Base-by-base conservation (phyloP, 2,113 vertebrate genomes). In the Crocuta crocuta region DNA sequence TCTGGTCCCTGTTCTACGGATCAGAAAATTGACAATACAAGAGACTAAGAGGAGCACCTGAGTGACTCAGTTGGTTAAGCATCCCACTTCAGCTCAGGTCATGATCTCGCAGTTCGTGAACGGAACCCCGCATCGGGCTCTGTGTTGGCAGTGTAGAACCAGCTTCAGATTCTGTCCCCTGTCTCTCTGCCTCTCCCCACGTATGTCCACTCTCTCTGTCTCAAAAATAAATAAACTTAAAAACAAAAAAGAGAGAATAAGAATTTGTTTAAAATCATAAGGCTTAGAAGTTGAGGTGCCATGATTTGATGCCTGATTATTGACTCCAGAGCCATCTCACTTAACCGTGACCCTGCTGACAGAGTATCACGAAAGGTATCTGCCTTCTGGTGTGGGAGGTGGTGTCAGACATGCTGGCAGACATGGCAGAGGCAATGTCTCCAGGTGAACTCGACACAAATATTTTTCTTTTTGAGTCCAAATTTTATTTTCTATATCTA, bases 241-340 rank as follows among this genome's bases (percentile, higher is more conserved):
- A 61, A 61, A 39, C 39, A 39, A 39, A 55, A 61, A 24, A 61
- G 21, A 24, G 58, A 86, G 76, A 81, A 70, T 48, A 85, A 33
- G 86, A 91, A 85, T 50, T 50, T 71, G 45, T 89, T 95, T 43
- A 74, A 86, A 93, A 94, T 68, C 73, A 26, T 55, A 65, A 93
- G 50, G 35, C 35, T 84, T 81, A 11, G 21, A 91, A 84, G 79
- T 70, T 74, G 70, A 79, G 15, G 28, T 85, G 35, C 76, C 17
- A 5, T 31, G n/a, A 88, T 74, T 26, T 70, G 70, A 86, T 45
- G 28, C 68, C 58, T 81, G 33, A 61, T 71, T 55, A 79, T n/a
- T 73, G 73, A 91, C 19, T 92, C 21, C 39, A 84, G 58, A 35
- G 35, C 21, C 26, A 7, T 71, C 50, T 93, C n/a, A 28, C 24